Evolutionary conservation across 2,797 vertebrate genomes (phyloP), one percentile per base, ranked within the genome.

Genomic region (Enteromius anoplus): DNA sequence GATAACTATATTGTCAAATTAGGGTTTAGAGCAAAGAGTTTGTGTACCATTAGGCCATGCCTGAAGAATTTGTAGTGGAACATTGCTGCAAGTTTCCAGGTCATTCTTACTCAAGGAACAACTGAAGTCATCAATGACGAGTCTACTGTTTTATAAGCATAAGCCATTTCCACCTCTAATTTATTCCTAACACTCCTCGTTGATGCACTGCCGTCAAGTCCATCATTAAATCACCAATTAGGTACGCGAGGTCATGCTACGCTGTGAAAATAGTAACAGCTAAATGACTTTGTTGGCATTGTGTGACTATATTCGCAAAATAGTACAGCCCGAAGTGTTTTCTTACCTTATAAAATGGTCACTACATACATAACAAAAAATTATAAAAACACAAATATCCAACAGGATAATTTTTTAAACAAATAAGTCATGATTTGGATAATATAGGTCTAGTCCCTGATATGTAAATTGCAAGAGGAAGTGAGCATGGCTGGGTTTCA

Each of bases 1-100:
- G 47, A 49, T 64, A 70, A 40, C 78, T 75, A 75, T 42, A 76
- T 37, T 68, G 49, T 75, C 42, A 81, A 81, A 72, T 37, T 75
- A 70, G 49, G 42, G 66, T 82, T 58, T 65, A 53, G 58, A 65
- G 19, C 23, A 81, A 47, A 42, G 3, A 40, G 58, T 64, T 73
- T 53, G 80, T 66, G 58, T 37, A 40, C n/a, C n/a, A 66, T 62
- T 81, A 72, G 37, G 23, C 21, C 69, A 49, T 47, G 23, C 47
- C 47, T 23, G 26, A 32, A 51, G 47, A 53, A 73, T 47, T 26
- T 70, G 68, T 70, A 53, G 53, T 78, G 58, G 40, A 65, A 60
- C 53, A 75, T 17, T 64, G 75, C 7, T 29, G 55, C 9, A 62
- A 73, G 26, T 71, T 60, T 80, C 26, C 68, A 47, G 23, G 68